These are phyloP conservation scores for Fregata magnificens DNA, from an alignment of 2,113 vertebrate genomes.

Conservation along the genomic window DNA sequence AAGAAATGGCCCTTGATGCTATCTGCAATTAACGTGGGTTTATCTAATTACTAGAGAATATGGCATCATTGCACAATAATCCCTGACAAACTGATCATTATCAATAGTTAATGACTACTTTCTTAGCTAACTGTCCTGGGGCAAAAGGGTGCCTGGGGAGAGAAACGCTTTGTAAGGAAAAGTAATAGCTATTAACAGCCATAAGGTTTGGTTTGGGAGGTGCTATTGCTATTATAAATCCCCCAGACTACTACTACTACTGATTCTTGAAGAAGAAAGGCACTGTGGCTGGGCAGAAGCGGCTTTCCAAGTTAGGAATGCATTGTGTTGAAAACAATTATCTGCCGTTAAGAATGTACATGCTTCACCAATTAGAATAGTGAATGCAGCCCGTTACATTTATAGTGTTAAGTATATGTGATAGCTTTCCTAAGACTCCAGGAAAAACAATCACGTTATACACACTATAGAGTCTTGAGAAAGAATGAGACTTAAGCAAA, in stretches of 20 bases:
- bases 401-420: background rate
- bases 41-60: constrained; percentile 58
- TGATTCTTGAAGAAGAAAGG: background rate
- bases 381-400: background rate
- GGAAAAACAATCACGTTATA: background rate
- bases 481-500: background rate
- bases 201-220: background rate
- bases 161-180: constrained; percentile 24
- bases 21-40: constrained; percentile 46
- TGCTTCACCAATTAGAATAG: background rate
- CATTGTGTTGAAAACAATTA: background rate
- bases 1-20: background rate
- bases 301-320: background rate
- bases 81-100: constrained; percentile 69
- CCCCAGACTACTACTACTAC: background rate
- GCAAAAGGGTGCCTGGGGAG: background rate
- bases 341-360: background rate
- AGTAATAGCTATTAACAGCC: constrained; percentile 32
- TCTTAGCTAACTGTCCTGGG: constrained; percentile 53
- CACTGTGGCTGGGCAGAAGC: background rate
- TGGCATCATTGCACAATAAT: background rate
- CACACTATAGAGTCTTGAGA: background rate
- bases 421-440: background rate
- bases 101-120: constrained; percentile 63
- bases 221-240: constrained; percentile 4